Percentiles rank a stretch among this genome's conserved stretches.
These are phyloP conservation scores for Oscheius sp. DNA, from an alignment of 1,140 invertebrate genomes.

Conservation along the genomic window DNA sequence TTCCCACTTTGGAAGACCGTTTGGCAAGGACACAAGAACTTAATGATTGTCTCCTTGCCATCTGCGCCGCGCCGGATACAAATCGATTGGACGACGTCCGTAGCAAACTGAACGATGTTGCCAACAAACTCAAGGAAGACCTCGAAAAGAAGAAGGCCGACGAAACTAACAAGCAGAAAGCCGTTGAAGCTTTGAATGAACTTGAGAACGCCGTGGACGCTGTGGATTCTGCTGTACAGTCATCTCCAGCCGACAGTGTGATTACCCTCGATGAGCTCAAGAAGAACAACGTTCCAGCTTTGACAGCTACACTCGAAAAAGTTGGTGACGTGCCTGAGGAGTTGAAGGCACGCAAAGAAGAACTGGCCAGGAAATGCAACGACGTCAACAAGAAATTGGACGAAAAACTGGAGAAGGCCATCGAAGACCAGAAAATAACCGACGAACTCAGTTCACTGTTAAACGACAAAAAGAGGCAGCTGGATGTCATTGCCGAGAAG, in stretches of 20 bases:
- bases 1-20: not conserved
- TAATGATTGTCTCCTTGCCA: not conserved
- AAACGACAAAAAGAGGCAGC: not conserved
- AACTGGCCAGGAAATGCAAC: not conserved
- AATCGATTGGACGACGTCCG: not conserved
- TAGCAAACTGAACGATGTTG: conserved; percentile 12
- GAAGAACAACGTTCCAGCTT: not conserved
- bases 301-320: not conserved
- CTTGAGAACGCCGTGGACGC: conserved; percentile 7
- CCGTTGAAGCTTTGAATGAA: not conserved
- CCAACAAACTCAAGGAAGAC: conserved; percentile 1
- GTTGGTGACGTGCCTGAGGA: not conserved
- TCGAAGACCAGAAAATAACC: not conserved
- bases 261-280: not conserved
- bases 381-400: not conserved
- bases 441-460: not conserved
- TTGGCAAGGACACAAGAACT: not conserved
- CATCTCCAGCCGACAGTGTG: not conserved
- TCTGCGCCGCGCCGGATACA: not conserved
- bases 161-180: conserved; percentile 19
- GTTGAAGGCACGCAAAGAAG: not conserved
- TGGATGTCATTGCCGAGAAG: conserved; percentile 5
- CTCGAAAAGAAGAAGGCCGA: conserved; percentile 34
- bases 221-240: conserved; percentile 3
- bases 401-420: conserved; percentile 1